Evolutionary conservation across 2,888 invertebrate species (phyloP).

Genomic region (Opisthograptis luteolata): DNA sequence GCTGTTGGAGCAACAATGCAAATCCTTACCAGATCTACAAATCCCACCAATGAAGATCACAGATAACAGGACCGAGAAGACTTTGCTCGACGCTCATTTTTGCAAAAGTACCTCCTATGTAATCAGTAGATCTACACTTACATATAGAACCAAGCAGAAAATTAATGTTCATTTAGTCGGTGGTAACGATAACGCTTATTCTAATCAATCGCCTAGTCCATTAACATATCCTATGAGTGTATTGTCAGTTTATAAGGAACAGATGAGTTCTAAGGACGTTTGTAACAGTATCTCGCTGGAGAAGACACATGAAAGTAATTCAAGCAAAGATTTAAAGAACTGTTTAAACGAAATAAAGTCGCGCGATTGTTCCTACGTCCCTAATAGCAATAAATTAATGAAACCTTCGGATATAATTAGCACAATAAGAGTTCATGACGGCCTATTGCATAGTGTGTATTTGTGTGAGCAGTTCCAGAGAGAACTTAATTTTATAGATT

Average conservation of each 20-base stretch:
- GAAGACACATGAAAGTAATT: slow-evolving; percentile 30
- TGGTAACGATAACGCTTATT: slow-evolving; percentile 49
- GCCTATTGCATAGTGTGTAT: slow-evolving; percentile 63
- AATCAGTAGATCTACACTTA: slow-evolving; percentile 68
- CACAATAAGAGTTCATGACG: slow-evolving; percentile 66
- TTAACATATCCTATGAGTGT: slow-evolving; percentile 69
- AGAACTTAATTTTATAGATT: slow-evolving; percentile 78
- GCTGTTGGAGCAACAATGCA: slow-evolving; percentile 46
- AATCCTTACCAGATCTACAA: slow-evolving; percentile 58
- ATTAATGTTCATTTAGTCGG: slow-evolving; percentile 71
- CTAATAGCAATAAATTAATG: slow-evolving; percentile 64
- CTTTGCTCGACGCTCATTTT: slow-evolving; percentile 44
- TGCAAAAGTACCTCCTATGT: slow-evolving; percentile 62
- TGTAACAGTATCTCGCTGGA: slow-evolving; percentile 24
- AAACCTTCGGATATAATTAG: slow-evolving; percentile 79
- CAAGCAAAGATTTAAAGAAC: slow-evolving; percentile 43
- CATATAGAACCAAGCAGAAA: slow-evolving; percentile 72
- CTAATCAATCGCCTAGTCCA: slow-evolving; percentile 56
- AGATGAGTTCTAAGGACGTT: slow-evolving; percentile 46
- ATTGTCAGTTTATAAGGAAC: slow-evolving; percentile 68
- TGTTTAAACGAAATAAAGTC: slow-evolving; percentile 54
- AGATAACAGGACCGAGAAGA: slow-evolving; percentile 43
- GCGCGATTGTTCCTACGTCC: slow-evolving; percentile 57
- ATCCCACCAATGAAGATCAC: slow-evolving; percentile 47
- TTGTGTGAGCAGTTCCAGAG: slow-evolving; percentile 75